Evolutionary conservation across 2,888 invertebrate genomes (phyloP).

Genomic region (Phaedon cochleariae): DNA sequence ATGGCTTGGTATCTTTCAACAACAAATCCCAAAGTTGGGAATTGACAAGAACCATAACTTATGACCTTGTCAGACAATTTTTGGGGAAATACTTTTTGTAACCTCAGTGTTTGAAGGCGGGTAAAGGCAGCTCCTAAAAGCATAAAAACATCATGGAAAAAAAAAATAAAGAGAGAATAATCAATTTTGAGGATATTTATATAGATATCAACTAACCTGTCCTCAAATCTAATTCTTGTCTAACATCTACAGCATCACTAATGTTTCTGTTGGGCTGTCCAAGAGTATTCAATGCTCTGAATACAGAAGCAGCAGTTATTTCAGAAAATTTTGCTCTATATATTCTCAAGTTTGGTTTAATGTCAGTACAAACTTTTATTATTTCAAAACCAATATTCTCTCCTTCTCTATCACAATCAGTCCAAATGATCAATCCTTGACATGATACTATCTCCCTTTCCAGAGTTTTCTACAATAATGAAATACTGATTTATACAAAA

Average conservation of each 20-base stretch:
- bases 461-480: slow-evolving; percentile 65
- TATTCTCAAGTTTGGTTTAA: slow-evolving; percentile 75
- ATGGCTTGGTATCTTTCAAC: slow-evolving; percentile 95
- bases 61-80: slow-evolving; percentile 81
- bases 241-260: slow-evolving; percentile 61
- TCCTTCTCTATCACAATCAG: slow-evolving; percentile 99
- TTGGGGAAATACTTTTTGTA: slow-evolving; percentile 81
- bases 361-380: slow-evolving; percentile 86
- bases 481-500: no score
- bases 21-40: slow-evolving; percentile 99
- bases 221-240: slow-evolving; percentile 61
- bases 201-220: slow-evolving; percentile 45
- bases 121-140: slow-evolving; percentile 93
- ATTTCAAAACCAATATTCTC: slow-evolving; percentile 99
- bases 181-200: neutral
- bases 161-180: neutral
- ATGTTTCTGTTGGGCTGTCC: slow-evolving; percentile 74
- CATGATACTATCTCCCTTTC: slow-evolving; percentile 74
- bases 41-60: slow-evolving; percentile 99
- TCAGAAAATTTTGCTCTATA: slow-evolving; percentile 96
- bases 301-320: slow-evolving; percentile 86
- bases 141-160: neutral
- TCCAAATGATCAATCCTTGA: slow-evolving; percentile 92
- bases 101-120: slow-evolving; percentile 91
- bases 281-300: slow-evolving; percentile 81